Evolutionary conservation across 2,888 invertebrate genomes (phyloP).

Genomic region (Girardia tigrina): DNA sequence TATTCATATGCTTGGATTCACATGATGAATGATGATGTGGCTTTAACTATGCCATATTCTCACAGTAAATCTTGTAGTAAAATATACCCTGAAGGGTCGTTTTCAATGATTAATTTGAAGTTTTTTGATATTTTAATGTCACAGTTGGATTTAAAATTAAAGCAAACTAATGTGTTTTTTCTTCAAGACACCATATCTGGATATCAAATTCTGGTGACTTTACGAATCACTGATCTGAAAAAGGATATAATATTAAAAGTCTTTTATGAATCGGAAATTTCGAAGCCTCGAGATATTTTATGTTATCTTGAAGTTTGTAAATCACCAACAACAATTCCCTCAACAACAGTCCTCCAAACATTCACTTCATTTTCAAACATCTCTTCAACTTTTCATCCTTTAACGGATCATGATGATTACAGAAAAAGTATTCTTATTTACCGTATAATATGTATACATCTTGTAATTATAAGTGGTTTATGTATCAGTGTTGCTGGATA

Average conservation of each 20-base stretch:
- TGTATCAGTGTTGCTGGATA: not conserved
- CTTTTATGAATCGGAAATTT: not conserved
- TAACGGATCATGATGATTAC: conserved; percentile 12
- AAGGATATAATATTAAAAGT: not conserved
- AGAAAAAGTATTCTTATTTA: not conserved
- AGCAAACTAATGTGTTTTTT: not conserved
- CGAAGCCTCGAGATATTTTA: conserved; percentile 3
- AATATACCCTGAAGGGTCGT: not conserved
- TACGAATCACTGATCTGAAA: not conserved
- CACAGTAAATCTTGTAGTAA: conserved; percentile 6
- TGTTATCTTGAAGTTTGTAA: not conserved
- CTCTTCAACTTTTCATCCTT: not conserved
- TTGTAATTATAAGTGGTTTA: not conserved
- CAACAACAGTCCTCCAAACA: not conserved
- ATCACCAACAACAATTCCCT: not conserved
- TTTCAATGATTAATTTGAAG: not conserved
- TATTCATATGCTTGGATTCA: not conserved
- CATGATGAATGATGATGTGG: not conserved
- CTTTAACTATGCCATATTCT: not conserved
- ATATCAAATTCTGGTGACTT: not conserved
- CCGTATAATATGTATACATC: not conserved
- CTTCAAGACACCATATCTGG: not conserved
- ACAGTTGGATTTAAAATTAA: not conserved
- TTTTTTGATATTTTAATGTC: not conserved
- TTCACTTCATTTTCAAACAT: not conserved